phyloP scores from a whole-genome alignment of 2,797 vertebrate genomes.

The Pogonophryne albipinna region DNA sequence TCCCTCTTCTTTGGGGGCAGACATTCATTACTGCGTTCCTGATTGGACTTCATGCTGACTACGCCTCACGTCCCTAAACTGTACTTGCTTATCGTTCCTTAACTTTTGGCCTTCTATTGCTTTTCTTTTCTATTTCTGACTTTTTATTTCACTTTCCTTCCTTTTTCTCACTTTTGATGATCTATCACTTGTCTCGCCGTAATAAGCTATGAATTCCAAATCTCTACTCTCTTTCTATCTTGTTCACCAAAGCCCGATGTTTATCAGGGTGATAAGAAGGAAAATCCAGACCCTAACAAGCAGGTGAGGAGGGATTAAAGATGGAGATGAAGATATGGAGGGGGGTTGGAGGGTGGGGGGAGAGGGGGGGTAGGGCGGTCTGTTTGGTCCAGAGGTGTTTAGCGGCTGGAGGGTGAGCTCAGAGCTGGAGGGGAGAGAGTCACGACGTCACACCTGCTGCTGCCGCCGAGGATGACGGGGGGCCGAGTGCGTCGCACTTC shows the following conservation, averaged over 20 bases:
- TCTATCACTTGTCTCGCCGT: slow-evolving; percentile 74
- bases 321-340: slow-evolving; percentile 55
- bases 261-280: slow-evolving; percentile 38
- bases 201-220: slow-evolving; percentile 38
- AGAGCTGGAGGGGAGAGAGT: slow-evolving; percentile 62
- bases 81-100: slow-evolving; percentile 47
- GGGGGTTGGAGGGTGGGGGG: slow-evolving; percentile 62
- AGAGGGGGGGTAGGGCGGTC: slow-evolving; percentile 60
- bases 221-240: slow-evolving; percentile 32
- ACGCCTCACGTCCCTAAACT: slow-evolving; percentile 59
- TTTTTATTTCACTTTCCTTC: slow-evolving; percentile 64
- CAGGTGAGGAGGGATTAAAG: slow-evolving; percentile 52
- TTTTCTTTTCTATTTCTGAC: slow-evolving; percentile 35
- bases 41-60: slow-evolving; percentile 95
- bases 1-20: slow-evolving; percentile 99
- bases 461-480: slow-evolving; percentile 81
- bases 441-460: slow-evolving; percentile 92
- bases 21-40: slow-evolving; percentile 99
- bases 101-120: slow-evolving; percentile 31
- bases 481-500: slow-evolving; percentile 89
- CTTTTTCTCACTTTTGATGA: slow-evolving; percentile 70
- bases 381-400: slow-evolving; percentile 80
- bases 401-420: slow-evolving; percentile 87
- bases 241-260: slow-evolving; percentile 41
- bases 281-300: slow-evolving; percentile 48